Evolutionary conservation across 2,888 invertebrate species (phyloP).

Genomic region (Pardosa pseudoannulata): DNA sequence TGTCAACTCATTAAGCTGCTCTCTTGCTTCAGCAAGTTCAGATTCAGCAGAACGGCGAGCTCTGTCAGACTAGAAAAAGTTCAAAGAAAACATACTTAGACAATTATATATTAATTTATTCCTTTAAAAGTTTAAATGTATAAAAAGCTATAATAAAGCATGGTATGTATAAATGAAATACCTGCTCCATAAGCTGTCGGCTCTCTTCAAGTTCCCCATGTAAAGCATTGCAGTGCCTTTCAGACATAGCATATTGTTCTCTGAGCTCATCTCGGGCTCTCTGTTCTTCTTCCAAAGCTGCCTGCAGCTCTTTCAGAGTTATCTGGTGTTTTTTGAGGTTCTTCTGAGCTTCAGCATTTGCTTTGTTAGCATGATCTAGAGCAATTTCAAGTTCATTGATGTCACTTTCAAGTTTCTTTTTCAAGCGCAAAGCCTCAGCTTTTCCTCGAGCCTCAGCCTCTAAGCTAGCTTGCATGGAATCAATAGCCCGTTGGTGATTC

Average conservation of each 20-base stretch:
- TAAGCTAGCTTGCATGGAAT: slow-evolving; percentile 99
- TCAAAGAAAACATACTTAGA: too few relatives aligned
- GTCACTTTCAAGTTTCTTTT: slow-evolving; percentile 99
- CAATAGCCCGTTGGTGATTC: slow-evolving; percentile 99
- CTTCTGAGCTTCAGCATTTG: slow-evolving; percentile 98
- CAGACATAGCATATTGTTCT: slow-evolving; percentile 97
- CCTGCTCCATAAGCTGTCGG: slow-evolving; percentile 95
- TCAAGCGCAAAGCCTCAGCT: slow-evolving; percentile 99
- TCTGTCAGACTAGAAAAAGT: slow-evolving; percentile 85
- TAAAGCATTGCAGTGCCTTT: slow-evolving; percentile 97
- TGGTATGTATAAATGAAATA: too few relatives aligned
- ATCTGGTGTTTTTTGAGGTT: slow-evolving; percentile 99
- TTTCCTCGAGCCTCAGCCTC: slow-evolving; percentile 99
- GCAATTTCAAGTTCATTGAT: slow-evolving; percentile 99
- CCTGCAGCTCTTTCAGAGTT: slow-evolving; percentile 96
- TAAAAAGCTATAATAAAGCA: too few relatives aligned
- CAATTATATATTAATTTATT: too few relatives aligned
- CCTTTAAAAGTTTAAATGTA: too few relatives aligned
- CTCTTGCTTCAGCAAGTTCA: slow-evolving; percentile 97
- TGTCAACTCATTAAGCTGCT: slow-evolving; percentile 97
- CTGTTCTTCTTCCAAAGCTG: slow-evolving; percentile 98
- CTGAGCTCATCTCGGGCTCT: slow-evolving; percentile 97
- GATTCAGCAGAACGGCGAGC: slow-evolving; percentile 98
- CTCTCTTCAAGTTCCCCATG: slow-evolving; percentile 99
- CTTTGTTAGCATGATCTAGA: slow-evolving; percentile 99